Percentiles rank a stretch among this genome's conserved stretches.
Evolutionary conservation across 2,113 vertebrate genomes (phyloP).

Genomic region (Cheilinus undulatus): DNA sequence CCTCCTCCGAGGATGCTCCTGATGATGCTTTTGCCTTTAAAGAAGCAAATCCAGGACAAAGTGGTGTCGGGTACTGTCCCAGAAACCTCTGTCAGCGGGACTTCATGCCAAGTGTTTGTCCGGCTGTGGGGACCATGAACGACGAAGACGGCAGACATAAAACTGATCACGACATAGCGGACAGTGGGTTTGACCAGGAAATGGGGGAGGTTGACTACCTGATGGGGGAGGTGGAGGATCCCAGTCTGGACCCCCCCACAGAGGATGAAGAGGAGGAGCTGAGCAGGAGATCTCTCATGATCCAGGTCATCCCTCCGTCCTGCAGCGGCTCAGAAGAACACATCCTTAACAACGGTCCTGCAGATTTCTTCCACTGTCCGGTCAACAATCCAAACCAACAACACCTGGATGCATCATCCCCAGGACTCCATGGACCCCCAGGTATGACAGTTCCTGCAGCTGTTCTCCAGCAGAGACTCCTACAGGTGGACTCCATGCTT

Average conservation of each 20-base stretch:
- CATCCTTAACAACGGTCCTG: slow-evolving; percentile 34
- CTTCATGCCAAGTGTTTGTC: slow-evolving; percentile 39
- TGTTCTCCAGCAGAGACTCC: slow-evolving; percentile 66
- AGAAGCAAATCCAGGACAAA: slow-evolving; percentile 20
- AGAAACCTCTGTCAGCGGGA: slow-evolving; percentile 18
- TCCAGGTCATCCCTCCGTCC: slow-evolving; percentile 67
- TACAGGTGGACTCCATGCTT: slow-evolving; percentile 64
- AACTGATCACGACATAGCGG: slow-evolving; percentile 68
- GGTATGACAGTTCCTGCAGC: slow-evolving; percentile 69
- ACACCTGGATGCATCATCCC: slow-evolving; percentile 11
- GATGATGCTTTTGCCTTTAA: slow-evolving; percentile 53
- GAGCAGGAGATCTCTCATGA: slow-evolving; percentile 39
- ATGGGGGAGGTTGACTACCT: slow-evolving; percentile 40
- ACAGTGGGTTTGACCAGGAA: slow-evolving; percentile 77
- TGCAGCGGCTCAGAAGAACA: slow-evolving; percentile 67
- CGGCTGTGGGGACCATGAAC: slow-evolving; percentile 27
- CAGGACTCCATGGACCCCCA: slow-evolving; percentile 64
- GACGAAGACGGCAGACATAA: slow-evolving; percentile 24
- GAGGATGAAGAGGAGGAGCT: slow-evolving; percentile 22
- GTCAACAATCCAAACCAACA: slow-evolving; percentile 12
- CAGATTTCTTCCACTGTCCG: slow-evolving; percentile 5
- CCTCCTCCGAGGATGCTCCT: slow-evolving; percentile 63
- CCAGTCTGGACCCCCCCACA: slow-evolving; percentile 2
- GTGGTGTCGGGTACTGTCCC: slow-evolving; percentile 7
- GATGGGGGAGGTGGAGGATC: slow-evolving; percentile 40